Evolutionary conservation across 2,888 invertebrate species (phyloP), one percentile per base, ranked within the genome.

Genomic region (Epinotia demarniana): DNA sequence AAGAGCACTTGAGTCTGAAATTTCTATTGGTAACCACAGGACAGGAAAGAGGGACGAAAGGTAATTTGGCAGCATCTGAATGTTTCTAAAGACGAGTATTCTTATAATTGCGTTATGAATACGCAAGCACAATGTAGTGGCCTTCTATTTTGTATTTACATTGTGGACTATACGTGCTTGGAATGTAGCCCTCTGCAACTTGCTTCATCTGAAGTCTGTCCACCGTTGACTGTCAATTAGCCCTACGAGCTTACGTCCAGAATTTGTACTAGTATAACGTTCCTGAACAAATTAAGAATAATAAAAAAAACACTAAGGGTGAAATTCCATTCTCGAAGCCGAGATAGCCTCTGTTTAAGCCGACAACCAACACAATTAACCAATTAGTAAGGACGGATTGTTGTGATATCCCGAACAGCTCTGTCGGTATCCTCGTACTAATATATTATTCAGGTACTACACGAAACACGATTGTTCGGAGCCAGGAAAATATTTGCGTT

Each of bases 281-380:
- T 60, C 16, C 60, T 33, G 39, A 60, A 19, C 60, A 61, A 58
- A 66, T 60, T 73, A 60, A 60, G 49, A 18, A 18, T 46, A 68
- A 73, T 57, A 62, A 61, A 62, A 61, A 62, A 39, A 72, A 55
- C 43, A 61, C 53, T 39, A 6, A 33, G 2, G 16, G 33, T 33
- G 12, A 69, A 63, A 70, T 64, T 74, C 49, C 19, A 12, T 16
- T 49, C 46, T 63, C 19, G 68, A 53, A 58, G 49, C 49, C 19
- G 66, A 67, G 58, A 73, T 33, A 64, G 58, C 58, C 49, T n/a
- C 57, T 19, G 49, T 69, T 58, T 33, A 58, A 69, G 46, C 69
- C 33, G 39, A 58, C 69, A 63, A 39, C 46, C 19, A 69, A 69
- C 74, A 64, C 69, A 74, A 69, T 74, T 63, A 74, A 63, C 49